Base-by-base conservation (phyloP, 2,113 vertebrate species). In the Limnothrissa miodon region DNA sequence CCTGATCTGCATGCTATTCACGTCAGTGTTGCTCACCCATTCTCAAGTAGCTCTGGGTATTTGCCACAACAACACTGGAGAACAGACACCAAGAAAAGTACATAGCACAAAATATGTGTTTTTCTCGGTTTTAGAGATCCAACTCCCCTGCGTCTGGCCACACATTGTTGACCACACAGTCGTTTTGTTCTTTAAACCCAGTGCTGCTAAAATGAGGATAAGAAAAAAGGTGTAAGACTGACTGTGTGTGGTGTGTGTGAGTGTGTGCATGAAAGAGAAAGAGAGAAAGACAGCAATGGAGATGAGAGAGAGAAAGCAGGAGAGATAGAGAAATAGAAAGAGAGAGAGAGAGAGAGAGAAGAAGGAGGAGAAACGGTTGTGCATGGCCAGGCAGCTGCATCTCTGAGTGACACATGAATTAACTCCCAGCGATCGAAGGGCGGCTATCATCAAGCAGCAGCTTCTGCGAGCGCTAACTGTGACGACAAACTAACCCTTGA, bases 251-350 rank as follows among this genome's bases (percentile, higher is more conserved):
- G 82, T 53, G 25, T 82, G 48, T 74, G 53, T 4, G 29, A 17
- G 82, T 53, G 25, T 0, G 23, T n/a, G 44, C 46, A 42, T 36
- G 13, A 53, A 29, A 56, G 45, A 45, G 42, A 46, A 33, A n/a
- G 4, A 83, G 83, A 33, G 53, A 0, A 21, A 36, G 66, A 21
- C 2, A 13, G 2, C 42, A 42, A 42, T 42, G 42, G 42, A 42
- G 42, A 42, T 42, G 42, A 23, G 29, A 45, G 0, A 29, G 59
- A 79, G 36, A 86, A 36, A 84, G 62, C 46, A n/a, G 36, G 39
- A 44, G 80, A 81, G 33, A 42, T 1, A 48, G 70, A 80, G 81
- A 83, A 86, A 78, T 85, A 82, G 81, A 89, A 45, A 56, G 29
- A 46, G 39, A 44, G 80, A 80, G 39, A 45, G 2, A 48, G 70